phyloP scores from a whole-genome alignment of 2,113 vertebrate species.

The Oxygymnocypris stewartii region DNA sequence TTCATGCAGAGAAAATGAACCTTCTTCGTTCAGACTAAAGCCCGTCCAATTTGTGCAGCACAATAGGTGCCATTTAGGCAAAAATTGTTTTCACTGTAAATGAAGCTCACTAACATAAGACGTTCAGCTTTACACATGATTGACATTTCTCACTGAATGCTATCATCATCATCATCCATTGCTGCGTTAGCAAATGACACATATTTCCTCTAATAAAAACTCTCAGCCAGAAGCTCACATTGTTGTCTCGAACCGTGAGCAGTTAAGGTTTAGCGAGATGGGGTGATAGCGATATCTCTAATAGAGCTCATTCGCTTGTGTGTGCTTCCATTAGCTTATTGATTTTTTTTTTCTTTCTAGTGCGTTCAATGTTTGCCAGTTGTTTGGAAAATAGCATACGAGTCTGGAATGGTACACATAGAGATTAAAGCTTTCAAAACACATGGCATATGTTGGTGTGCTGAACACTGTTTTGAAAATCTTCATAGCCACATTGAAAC shows the following conservation, averaged over 20 bases:
- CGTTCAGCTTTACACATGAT: slow-evolving; percentile 17
- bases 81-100: slow-evolving; percentile 19
- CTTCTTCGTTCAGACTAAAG: slow-evolving; percentile 44
- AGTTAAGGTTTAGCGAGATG: not conserved
- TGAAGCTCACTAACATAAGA: slow-evolving; percentile 38
- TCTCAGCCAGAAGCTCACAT: slow-evolving; percentile 21
- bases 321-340: slow-evolving; percentile 48
- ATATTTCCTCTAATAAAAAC: slow-evolving; percentile 17
- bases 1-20: slow-evolving; percentile 60
- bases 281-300: slow-evolving; percentile 8
- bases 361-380: slow-evolving; percentile 47
- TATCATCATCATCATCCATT: not conserved
- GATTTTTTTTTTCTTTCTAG: slow-evolving; percentile 51
- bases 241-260: not conserved
- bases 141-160: slow-evolving; percentile 14
- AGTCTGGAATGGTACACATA: slow-evolving; percentile 38
- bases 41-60: not conserved
- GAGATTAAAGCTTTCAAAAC: slow-evolving; percentile 44
- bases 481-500: slow-evolving; percentile 16
- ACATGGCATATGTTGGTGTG: slow-evolving; percentile 13
- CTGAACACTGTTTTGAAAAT: not conserved
- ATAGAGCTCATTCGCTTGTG: slow-evolving; percentile 3
- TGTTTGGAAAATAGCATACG: slow-evolving; percentile 57
- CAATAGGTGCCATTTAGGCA: slow-evolving; percentile 11
- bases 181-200: not conserved